phyloP scores from a whole-genome alignment of 2,797 vertebrate genomes.

The Aldrovandia affinis region DNA sequence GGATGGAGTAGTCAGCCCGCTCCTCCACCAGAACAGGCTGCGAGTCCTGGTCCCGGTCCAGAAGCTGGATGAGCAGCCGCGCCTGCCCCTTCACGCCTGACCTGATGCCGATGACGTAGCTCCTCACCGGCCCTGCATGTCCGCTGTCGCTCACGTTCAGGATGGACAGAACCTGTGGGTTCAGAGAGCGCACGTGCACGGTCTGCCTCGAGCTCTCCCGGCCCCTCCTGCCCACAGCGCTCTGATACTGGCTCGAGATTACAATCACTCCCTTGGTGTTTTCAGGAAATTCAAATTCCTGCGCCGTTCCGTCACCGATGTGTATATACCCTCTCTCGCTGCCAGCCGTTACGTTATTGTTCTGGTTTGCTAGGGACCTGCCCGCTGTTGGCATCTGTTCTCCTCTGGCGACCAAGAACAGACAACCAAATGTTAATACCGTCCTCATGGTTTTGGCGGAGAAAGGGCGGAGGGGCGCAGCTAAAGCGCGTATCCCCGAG shows the following conservation, averaged over 20 bases:
- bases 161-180: slow-evolving; percentile 80
- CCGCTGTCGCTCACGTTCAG: slow-evolving; percentile 78
- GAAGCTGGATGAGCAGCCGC: slow-evolving; percentile 77
- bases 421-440: slow-evolving; percentile 62
- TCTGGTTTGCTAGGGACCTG: slow-evolving; percentile 51
- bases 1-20: slow-evolving; percentile 81
- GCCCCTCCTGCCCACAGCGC: slow-evolving; percentile 58
- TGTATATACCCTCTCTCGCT: slow-evolving; percentile 64
- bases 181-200: slow-evolving; percentile 75
- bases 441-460: slow-evolving; percentile 66
- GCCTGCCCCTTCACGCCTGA: slow-evolving; percentile 80
- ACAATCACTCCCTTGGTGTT: slow-evolving; percentile 85
- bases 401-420: slow-evolving; percentile 56
- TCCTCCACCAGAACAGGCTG: slow-evolving; percentile 77
- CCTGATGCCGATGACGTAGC: slow-evolving; percentile 80
- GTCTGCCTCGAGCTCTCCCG: slow-evolving; percentile 67
- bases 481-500: slow-evolving; percentile 53
- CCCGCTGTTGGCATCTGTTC: slow-evolving; percentile 49
- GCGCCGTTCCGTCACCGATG: slow-evolving; percentile 83
- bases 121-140: slow-evolving; percentile 56
- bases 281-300: slow-evolving; percentile 87
- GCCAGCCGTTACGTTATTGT: slow-evolving; percentile 49
- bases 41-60: slow-evolving; percentile 66
- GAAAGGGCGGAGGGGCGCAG: slow-evolving; percentile 55
- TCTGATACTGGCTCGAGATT: slow-evolving; percentile 76